These are phyloP conservation scores for Physeter macrocephalus DNA, from an alignment of 2,113 vertebrate genomes.

Conservation along the genomic window DNA sequence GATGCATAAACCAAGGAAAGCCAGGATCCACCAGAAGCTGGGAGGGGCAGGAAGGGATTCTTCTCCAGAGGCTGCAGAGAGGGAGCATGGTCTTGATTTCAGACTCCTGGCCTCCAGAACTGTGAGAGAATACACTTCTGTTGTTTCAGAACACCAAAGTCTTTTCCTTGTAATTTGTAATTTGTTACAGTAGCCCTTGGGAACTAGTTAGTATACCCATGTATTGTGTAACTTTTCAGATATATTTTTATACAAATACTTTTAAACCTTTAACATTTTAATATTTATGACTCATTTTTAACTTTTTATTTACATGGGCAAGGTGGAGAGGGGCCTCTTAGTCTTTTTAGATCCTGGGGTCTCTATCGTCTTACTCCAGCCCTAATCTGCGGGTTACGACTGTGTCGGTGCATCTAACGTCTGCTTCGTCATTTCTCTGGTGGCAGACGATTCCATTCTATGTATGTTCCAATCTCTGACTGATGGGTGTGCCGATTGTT, in stretches of 20 bases:
- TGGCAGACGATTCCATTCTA: neutral
- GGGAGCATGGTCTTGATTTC: neutral
- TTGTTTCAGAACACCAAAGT: neutral
- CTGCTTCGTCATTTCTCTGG: neutral
- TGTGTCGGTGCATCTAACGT: rapidly evolving
- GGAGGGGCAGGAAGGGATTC: neutral
- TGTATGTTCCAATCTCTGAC: neutral
- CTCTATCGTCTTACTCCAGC: neutral
- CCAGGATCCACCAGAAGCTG: neutral
- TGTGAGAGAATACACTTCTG: neutral
- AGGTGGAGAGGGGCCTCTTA: neutral
- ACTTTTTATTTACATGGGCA: neutral
- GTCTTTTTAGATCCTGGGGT: neutral
- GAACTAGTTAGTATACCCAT: neutral
- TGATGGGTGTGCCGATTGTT: neutral
- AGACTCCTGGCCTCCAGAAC: neutral
- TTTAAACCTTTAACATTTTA: neutral
- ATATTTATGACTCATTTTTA: neutral
- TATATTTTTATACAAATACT: neutral
- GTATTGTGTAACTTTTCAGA: neutral
- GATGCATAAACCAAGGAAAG: neutral
- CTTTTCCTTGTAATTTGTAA: neutral
- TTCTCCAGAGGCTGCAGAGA: neutral
- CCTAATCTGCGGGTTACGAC: neutral
- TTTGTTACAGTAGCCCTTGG: neutral